phyloP scores from a whole-genome alignment of 2,797 vertebrate species.

The Coranthus polyacanthus region DNA sequence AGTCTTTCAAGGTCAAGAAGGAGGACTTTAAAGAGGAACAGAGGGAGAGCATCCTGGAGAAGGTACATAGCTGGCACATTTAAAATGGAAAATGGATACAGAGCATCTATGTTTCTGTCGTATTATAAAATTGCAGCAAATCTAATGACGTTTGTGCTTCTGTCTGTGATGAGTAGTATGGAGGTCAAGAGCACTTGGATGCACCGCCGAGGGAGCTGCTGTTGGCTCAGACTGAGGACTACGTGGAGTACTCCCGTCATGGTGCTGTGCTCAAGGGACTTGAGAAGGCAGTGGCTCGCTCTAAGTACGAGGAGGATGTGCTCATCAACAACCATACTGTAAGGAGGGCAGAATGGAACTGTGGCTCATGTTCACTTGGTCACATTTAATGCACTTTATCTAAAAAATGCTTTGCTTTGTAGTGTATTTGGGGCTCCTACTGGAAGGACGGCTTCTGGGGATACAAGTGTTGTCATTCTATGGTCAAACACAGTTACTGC shows the following conservation, averaged over 20 bases:
- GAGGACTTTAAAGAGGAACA: slow-evolving; percentile 96
- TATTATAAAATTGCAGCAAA: no score
- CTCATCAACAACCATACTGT: slow-evolving; percentile 95
- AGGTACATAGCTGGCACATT: slow-evolving; percentile 77
- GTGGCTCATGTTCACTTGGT: neutral
- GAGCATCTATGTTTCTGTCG: no score
- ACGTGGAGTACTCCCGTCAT: slow-evolving; percentile 96
- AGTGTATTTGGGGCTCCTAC: slow-evolving; percentile 98
- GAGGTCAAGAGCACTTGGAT: slow-evolving; percentile 94
- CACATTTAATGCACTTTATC: neutral
- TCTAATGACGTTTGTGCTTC: no score
- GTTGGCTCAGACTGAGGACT: slow-evolving; percentile 97
- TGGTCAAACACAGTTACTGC: slow-evolving; percentile 98
- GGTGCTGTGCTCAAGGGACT: slow-evolving; percentile 97
- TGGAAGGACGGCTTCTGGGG: slow-evolving; percentile 98
- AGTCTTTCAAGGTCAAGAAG: slow-evolving; percentile 98
- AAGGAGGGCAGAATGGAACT: slow-evolving; percentile 27
- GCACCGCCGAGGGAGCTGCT: slow-evolving; percentile 93
- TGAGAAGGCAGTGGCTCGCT: slow-evolving; percentile 94
- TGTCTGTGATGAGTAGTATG: slow-evolving; percentile 86
- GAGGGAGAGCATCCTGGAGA: slow-evolving; percentile 95
- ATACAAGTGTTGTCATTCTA: slow-evolving; percentile 96
- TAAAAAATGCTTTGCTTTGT: slow-evolving; percentile 31
- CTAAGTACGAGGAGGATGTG: slow-evolving; percentile 98
- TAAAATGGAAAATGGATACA: neutral